A percentile compares a stretch with the other conserved stretches of the same genome.
These are phyloP conservation scores for Vollenhovia emeryi DNA, from an alignment of 1,140 invertebrate species.

Conservation along the genomic window DNA sequence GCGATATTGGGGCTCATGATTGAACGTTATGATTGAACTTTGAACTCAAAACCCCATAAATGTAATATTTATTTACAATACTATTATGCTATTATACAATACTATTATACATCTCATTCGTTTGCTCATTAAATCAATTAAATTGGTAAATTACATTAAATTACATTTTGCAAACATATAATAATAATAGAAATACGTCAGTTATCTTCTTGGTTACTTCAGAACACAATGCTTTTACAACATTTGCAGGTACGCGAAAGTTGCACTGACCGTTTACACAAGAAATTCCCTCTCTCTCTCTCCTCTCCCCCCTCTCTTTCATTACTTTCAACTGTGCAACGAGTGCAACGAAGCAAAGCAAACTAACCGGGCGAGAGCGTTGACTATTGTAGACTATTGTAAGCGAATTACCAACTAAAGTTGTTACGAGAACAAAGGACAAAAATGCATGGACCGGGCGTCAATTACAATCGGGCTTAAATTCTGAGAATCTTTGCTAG, in stretches of 20 bases:
- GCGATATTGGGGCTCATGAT: background rate
- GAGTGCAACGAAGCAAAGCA: constrained; percentile 1
- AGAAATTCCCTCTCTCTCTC: constrained; percentile 1
- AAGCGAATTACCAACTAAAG: constrained; percentile 38
- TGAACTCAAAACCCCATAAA: background rate
- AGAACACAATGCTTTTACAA: background rate
- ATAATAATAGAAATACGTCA: background rate
- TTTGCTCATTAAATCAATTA: background rate
- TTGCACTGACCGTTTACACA: background rate
- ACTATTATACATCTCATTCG: background rate
- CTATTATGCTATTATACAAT: background rate
- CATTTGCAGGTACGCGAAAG: background rate
- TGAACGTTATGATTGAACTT: background rate
- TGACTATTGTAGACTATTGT: background rate
- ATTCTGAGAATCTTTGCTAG: constrained; percentile 24
- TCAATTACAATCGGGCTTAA: constrained; percentile 54
- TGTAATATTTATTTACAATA: too few relatives aligned
- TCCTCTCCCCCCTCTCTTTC: background rate
- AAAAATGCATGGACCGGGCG: constrained; percentile 6
- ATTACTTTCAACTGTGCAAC: background rate
- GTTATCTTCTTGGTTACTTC: background rate
- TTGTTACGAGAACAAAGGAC: constrained; percentile 30
- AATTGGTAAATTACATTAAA: background rate
- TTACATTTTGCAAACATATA: too few relatives aligned
- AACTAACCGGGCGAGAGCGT: constrained; percentile 32